A percentile compares a stretch with the other conserved stretches of the same genome.
Evolutionary conservation across 1,140 invertebrate genomes (phyloP).

Genomic region (Aphaenogaster ashmeadi): DNA sequence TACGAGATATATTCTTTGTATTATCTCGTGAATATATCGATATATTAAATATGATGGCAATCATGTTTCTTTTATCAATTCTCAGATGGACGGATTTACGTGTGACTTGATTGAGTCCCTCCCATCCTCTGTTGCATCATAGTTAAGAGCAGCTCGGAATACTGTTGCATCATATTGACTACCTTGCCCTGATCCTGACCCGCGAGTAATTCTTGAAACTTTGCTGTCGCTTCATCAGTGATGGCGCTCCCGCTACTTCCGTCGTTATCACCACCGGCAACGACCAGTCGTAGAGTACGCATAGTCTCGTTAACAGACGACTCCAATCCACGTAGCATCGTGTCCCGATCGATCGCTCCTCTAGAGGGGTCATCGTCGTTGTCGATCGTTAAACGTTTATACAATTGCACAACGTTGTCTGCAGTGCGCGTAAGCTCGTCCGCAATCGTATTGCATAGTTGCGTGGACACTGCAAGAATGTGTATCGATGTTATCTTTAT

Average conservation of each 20-base stretch:
- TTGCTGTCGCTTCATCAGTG: conserved; percentile 81
- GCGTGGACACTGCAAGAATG: conserved; percentile 88
- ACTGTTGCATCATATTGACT: conserved; percentile 90
- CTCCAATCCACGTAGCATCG: conserved; percentile 84
- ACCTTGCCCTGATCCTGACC: conserved; percentile 87
- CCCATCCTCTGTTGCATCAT: conserved; percentile 90
- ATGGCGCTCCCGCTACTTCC: conserved; percentile 77
- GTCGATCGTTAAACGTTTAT: conserved; percentile 88
- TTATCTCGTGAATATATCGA: conserved; percentile 6
- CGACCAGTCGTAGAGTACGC: conserved; percentile 83
- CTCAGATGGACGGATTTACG: conserved; percentile 79
- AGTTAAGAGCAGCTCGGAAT: conserved; percentile 89
- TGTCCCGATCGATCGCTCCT: conserved; percentile 82
- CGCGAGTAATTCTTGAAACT: conserved; percentile 82
- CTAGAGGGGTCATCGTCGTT: conserved; percentile 77
- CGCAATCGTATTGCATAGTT: conserved; percentile 89
- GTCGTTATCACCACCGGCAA: conserved; percentile 76
- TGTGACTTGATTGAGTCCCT: conserved; percentile 82
- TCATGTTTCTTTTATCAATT: conserved; percentile 41
- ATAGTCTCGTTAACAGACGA: conserved; percentile 85
- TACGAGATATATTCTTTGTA: background rate
- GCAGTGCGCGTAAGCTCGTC: conserved; percentile 89
- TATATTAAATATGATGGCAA: conserved; percentile 13
- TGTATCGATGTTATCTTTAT: background rate
- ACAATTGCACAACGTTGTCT: conserved; percentile 90